These are phyloP conservation scores for Andrena flavipes DNA, from an alignment of 2,888 invertebrate genomes.

Conservation along the genomic window DNA sequence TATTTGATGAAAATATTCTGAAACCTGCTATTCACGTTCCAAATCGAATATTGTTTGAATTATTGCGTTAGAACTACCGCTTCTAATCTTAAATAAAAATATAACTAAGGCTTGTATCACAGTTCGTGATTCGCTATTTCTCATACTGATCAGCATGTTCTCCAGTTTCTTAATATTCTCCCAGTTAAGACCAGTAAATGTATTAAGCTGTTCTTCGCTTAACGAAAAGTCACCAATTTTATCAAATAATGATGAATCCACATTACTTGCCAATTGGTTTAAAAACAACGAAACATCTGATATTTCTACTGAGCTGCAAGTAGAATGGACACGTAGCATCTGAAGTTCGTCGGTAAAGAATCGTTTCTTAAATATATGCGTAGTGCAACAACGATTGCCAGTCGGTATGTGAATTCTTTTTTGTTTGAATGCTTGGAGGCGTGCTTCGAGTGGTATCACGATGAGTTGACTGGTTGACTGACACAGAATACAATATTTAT, in stretches of 20 bases:
- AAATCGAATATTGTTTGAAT: conserved; percentile 2
- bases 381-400: conserved; percentile 66
- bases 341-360: conserved; percentile 58
- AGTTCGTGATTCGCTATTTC: conserved; percentile 12
- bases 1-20: conserved; percentile 4
- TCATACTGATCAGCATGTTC: neutral
- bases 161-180: conserved; percentile 19
- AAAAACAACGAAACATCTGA: neutral
- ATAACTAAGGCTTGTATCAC: conserved; percentile 47
- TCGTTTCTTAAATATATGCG: conserved; percentile 63
- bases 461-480: neutral
- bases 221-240: conserved; percentile 39
- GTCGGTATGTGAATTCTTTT: conserved; percentile 54
- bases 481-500: conserved; percentile 1
- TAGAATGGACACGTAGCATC: conserved; percentile 34
- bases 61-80: conserved; percentile 27
- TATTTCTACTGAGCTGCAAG: neutral
- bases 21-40: conserved; percentile 4
- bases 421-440: conserved; percentile 55
- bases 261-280: neutral
- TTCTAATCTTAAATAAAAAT: conserved; percentile 55
- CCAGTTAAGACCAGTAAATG: conserved; percentile 51
- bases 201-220: neutral
- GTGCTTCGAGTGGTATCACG: conserved; percentile 43
- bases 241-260: conserved; percentile 26